Base-by-base conservation (phyloP, 2,888 invertebrate genomes). In the Leptinotarsa peninsularis region DNA sequence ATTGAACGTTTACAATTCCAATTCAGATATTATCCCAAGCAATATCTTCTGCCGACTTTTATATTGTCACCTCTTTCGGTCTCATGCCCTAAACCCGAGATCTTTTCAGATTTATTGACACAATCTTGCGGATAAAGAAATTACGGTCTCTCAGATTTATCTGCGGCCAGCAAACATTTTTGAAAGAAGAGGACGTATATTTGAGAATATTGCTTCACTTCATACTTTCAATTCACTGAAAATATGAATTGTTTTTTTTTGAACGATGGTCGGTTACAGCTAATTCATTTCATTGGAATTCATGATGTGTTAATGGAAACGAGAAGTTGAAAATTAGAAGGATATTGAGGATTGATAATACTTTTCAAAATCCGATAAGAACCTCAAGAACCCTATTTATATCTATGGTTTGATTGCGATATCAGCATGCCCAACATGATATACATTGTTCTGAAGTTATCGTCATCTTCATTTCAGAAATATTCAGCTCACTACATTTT, bases 21-120 rank as follows among this genome's bases (percentile, higher is more conserved):
- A 58, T 67, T 70, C 4, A 66, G 76, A 76, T 76, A 74, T 71
- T 52, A 76, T 76, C 76, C 73, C 21, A 58, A 76, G 66, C 74
- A 74, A 74, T 76, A 74, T 74, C 74, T 74, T 74, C 56, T 66
- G 56, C 66, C 68, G 72, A 74, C 68, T 76, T 74, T 72, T 74
- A 76, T 76, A 71, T 72, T 60, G 76, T 76, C 74, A 73, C 54
- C 73, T 73, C 73, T 71, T 66, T 69, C 74, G 68, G 68, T 58
- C 70, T 74, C 68, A 72, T 69, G 72, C 74, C 71, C 66, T 66
- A 68, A 71, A 72, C 74, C 76, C 69, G 69, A 76, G 73, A 76
- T 74, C 76, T 74, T 74, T 74, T 23, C 71, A 72, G 76, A 76
- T 76, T 76, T 76, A 76, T 76, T 76, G 76, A 74, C 74, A 72